A percentile compares a stretch with the other conserved stretches of the same genome.
Conservation (phyloP, 2,888 invertebrate genomes). For the Metacarcinus magister region DNA sequence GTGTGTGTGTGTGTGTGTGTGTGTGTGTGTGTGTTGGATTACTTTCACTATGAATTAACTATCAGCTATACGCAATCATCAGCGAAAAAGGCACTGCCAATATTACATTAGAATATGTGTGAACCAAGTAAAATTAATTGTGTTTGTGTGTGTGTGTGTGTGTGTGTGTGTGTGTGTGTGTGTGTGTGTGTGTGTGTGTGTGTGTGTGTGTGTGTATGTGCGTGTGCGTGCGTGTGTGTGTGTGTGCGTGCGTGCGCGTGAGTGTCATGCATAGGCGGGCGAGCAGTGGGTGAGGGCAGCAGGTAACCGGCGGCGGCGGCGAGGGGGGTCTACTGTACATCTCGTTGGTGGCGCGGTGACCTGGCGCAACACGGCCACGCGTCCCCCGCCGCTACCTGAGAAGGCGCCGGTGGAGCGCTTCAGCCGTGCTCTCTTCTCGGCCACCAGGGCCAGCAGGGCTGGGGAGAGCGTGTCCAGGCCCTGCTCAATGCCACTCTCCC, state of each 20-base stretch:
- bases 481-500: conserved; percentile 65
- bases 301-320: conserved; percentile 71
- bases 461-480: conserved; percentile 76
- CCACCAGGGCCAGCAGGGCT: conserved; percentile 81
- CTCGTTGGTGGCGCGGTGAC: conserved; percentile 81
- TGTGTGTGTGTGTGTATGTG: conserved; percentile 29
- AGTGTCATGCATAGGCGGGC: conserved; percentile 64
- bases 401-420: conserved; percentile 81
- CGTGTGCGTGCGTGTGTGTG: not conserved
- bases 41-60: not conserved
- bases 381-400: conserved; percentile 82
- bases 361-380: conserved; percentile 78
- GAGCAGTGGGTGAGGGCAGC: conserved; percentile 74
- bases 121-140: not conserved
- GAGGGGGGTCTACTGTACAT: conserved; percentile 80
- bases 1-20: conserved; percentile 46
- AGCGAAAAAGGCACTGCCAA: not conserved
- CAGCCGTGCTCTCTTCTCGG: conserved; percentile 81
- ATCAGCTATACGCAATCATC: not conserved
- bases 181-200: not conserved
- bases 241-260: conserved; percentile 49
- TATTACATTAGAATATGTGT: too few relatives aligned
- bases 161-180: not conserved
- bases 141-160: conserved; percentile 28
- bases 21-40: conserved; percentile 43